A percentile compares a stretch with the other conserved stretches of the same genome.
phyloP scores from a whole-genome alignment of 2,888 invertebrate genomes.

The Habroteleia sp. region DNA sequence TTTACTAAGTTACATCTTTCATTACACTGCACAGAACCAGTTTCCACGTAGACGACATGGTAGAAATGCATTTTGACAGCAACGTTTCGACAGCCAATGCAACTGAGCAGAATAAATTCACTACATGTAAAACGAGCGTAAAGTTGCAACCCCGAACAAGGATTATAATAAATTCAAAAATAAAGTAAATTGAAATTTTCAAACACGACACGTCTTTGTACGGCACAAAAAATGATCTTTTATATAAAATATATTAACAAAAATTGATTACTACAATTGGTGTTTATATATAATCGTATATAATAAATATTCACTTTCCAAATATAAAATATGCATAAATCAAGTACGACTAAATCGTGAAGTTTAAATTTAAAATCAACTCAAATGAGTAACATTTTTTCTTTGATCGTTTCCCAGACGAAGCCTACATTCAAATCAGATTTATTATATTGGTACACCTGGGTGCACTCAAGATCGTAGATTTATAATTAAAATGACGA shows the following conservation, averaged over 20 bases:
- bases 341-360: too few species aligned
- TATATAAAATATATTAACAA: too few species aligned
- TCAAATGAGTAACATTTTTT: constrained; percentile 2
- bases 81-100: constrained; percentile 39
- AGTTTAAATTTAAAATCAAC: too few species aligned
- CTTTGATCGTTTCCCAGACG: constrained; percentile 20
- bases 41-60: constrained; percentile 19
- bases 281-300: too few species aligned
- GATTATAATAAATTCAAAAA: constrained; percentile 1
- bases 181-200: too few species aligned
- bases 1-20: constrained; percentile 24
- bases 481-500: constrained; percentile 72
- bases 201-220: too few species aligned
- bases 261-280: too few species aligned
- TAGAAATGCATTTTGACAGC: constrained; percentile 43
- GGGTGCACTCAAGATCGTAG: constrained; percentile 75
- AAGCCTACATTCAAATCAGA: constrained; percentile 28
- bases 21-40: constrained; percentile 26
- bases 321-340: too few species aligned
- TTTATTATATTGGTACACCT: constrained; percentile 72
- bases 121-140: constrained; percentile 22
- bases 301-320: too few species aligned
- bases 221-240: too few species aligned
- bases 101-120: constrained; percentile 24
- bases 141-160: constrained; percentile 15